phyloP scores from a whole-genome alignment of 2,797 vertebrate genomes.

The Botia almorhae region DNA sequence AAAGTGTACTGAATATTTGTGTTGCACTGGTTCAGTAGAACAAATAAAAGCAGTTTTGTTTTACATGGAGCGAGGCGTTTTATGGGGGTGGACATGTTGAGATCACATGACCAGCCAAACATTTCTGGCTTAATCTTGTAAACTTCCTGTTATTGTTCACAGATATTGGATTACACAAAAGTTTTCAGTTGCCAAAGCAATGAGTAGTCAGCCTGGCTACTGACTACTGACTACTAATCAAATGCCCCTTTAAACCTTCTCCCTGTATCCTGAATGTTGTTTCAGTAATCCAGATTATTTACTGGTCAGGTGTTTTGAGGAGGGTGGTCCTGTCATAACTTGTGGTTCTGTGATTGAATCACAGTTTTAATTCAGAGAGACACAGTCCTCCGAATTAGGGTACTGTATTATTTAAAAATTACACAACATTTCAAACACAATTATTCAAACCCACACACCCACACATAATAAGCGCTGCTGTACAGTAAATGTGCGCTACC shows the following conservation, averaged over 20 bases:
- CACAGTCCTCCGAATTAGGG: slow-evolving; percentile 3
- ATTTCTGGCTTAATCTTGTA: no score
- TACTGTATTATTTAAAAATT: slow-evolving; percentile 49
- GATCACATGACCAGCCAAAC: no score
- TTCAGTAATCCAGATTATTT: neutral
- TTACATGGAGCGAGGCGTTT: no score
- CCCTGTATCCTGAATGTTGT: no score
- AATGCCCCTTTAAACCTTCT: no score
- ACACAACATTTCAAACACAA: neutral
- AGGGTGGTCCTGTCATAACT: neutral
- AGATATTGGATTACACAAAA: no score
- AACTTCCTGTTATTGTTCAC: no score
- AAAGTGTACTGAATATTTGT: neutral
- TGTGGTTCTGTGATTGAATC: neutral
- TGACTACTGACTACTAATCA: no score
- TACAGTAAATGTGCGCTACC: slow-evolving; percentile 22
- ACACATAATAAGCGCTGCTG: slow-evolving; percentile 36
- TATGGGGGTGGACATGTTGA: no score
- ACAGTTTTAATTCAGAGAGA: slow-evolving; percentile 25
- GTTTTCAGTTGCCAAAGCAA: no score
- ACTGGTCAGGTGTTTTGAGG: neutral
- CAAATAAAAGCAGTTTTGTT: neutral
- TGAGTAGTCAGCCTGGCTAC: no score
- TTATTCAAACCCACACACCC: slow-evolving; percentile 32
- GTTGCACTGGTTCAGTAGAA: neutral